Conservation (phyloP, 2,797 vertebrate genomes). For the Selene dorsalis region DNA sequence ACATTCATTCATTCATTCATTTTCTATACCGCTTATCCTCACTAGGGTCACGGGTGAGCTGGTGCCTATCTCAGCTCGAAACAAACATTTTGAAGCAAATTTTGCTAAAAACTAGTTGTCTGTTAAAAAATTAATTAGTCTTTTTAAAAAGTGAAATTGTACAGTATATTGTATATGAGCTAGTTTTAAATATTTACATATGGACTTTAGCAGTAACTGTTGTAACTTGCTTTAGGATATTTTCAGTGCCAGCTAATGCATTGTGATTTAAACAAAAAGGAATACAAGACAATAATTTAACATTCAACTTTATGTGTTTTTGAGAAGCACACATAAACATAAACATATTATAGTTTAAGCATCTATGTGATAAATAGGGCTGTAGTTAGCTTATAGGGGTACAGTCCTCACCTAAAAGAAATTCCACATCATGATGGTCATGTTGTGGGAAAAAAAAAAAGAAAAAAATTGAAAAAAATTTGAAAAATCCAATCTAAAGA, state of each 20-base stretch:
- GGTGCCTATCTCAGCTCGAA: too few species aligned
- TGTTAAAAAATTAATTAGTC: neutral
- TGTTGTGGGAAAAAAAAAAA: conserved; percentile 9
- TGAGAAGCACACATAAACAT: conserved; percentile 64
- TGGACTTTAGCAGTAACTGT: neutral
- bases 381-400: conserved; percentile 23
- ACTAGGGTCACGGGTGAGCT: too few species aligned
- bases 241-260: neutral
- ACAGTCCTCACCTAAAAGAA: conserved; percentile 14
- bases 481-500: conserved; percentile 15
- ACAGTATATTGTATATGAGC: neutral
- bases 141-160: neutral
- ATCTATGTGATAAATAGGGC: conserved; percentile 49
- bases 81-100: too few species aligned
- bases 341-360: conserved; percentile 30
- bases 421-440: conserved; percentile 20
- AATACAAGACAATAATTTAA: conserved; percentile 25
- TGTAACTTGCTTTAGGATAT: neutral
- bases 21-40: too few species aligned
- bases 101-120: neutral
- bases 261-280: neutral
- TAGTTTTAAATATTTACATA: neutral
- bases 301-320: conserved; percentile 62
- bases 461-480: too few species aligned
- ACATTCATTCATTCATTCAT: too few species aligned